Evolutionary conservation across 2,797 vertebrate genomes (phyloP), one percentile per base, ranked within the genome.

Genomic region (Arctocebus calabarensis): DNA sequence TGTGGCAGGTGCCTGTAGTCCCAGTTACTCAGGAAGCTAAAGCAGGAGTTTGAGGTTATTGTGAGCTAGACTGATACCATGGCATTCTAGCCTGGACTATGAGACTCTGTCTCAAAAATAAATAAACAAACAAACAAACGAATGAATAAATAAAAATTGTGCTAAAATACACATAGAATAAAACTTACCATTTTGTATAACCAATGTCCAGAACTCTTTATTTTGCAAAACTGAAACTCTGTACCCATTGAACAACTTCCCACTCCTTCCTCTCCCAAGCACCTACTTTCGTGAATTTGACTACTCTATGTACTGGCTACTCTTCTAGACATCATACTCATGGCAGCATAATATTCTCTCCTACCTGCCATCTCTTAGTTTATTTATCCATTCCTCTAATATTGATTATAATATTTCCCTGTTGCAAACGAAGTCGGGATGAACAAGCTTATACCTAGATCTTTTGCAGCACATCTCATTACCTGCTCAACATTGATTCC

Each of bases 401-500:
- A 22, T 40, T 43, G 25, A 48, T 57, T n/a, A 32, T 32, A 40
- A 13, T 89, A 59, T 37, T 66, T 73, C 29, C 40, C 66, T 55
- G 25, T 43, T 91, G 48, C 43, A 62, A 70, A 52, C 19, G 40
- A 62, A 61, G 29, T 59, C 29, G 20, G 17, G 32, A n/a, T 61
- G 34, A 95, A 61, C 29, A 57, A 19, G 2, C 23, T 71, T 52
- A 3, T 27, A 1, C 23, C 93, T 88, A 52, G 40, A 71, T 85
- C 74, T 85, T 86, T 66, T 61, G 25, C 23, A 61, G 59, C 59
- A 27, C 59, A 64, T 64, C 29, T 64, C 62, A 64, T 64, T 64
- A 32, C 71, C 27, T 88, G 84, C 88, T 93, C n/a, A 59, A 48
- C 88, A 75, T 9, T 23, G 57, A 73, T 86, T 94, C 62, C 70